Evolutionary conservation across 1,140 invertebrate species (phyloP), one percentile per base, ranked within the genome.

Genomic region (Penaeus vannamei): DNA sequence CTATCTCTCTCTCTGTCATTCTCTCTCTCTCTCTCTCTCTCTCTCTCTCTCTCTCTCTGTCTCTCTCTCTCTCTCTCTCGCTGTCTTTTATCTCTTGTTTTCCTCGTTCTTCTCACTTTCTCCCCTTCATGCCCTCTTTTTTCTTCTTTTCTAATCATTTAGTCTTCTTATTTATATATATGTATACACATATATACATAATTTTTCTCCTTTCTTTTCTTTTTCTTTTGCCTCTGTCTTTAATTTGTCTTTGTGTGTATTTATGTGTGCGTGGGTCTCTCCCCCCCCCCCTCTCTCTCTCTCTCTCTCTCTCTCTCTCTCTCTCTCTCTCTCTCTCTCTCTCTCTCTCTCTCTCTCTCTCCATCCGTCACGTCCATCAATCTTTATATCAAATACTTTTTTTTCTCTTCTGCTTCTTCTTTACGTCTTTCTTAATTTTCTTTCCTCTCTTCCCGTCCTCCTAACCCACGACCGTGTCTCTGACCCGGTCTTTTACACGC

Each of bases 61-160:
- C 36, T 81, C 32, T 46, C 36, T 81, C 79, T n/a, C 79, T 80
- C 77, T n/a, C n/a, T n/a, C n/a, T n/a, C n/a, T n/a, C n/a, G n/a
- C n/a, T n/a, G n/a, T n/a, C n/a, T n/a, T 79, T 20, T 20, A 26
- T 26, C 53, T 20, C 1, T 46, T 59, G 36, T 32, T 42, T 32
- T 20, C 7, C 4, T 61, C n/a, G 4, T 29, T 22, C 32, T 61
- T 17, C 20, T 46, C 36, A 23, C 83, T 3, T 32, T 7, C 12
- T 69, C 32, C n/a, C 23, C 4, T 42, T 61, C 17, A 14, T 36
- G 12, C 23, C 8, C 26, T 59, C 32, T 19, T 82, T 59, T 66
- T 66, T 32, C n/a, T n/a, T n/a, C n/a, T n/a, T n/a, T n/a, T n/a
- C n/a, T n/a, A n/a, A n/a, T n/a, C n/a, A n/a, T n/a, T n/a, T n/a